These are phyloP conservation scores for Mermis nigrescens DNA, from an alignment of 2,888 invertebrate genomes.

Conservation along the genomic window DNA sequence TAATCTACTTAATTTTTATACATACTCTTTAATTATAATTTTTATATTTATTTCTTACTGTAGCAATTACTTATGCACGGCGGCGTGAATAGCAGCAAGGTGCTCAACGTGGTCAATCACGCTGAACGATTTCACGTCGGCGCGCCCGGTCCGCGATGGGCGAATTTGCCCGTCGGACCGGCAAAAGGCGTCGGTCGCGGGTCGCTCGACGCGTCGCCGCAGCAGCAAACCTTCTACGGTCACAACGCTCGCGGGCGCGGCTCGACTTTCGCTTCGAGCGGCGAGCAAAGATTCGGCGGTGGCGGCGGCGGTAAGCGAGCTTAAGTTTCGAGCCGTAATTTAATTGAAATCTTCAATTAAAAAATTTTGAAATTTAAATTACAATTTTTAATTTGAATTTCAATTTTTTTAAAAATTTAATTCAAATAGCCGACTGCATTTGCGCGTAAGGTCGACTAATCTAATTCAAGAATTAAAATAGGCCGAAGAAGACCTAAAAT, in stretches of 20 bases:
- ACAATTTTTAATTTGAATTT: not conserved
- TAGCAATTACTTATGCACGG: conserved; percentile 4
- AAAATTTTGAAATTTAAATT: too few relatives aligned
- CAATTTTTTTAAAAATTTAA: not conserved
- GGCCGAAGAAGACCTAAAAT: too few relatives aligned
- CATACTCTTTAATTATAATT: too few relatives aligned
- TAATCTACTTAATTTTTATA: too few relatives aligned
- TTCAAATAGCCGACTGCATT: too few relatives aligned
- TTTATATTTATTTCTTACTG: conserved; percentile 13
- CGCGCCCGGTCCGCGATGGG: conserved; percentile 11
- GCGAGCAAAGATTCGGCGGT: not conserved
- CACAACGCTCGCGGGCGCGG: conserved; percentile 10
- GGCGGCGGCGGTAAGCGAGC: not conserved
- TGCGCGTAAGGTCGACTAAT: too few relatives aligned
- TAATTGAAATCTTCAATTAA: too few relatives aligned
- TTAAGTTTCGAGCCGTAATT: not conserved
- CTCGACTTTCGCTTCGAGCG: not conserved
- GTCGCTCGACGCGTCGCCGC: not conserved
- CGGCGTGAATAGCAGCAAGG: conserved; percentile 26
- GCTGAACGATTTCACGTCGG: conserved; percentile 14
- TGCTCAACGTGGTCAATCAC: conserved; percentile 19
- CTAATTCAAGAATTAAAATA: too few relatives aligned
- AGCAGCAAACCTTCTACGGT: not conserved
- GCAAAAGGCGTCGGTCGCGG: not conserved
- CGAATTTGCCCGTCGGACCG: too few relatives aligned